Conservation (phyloP, 2,888 invertebrate species). For the Chrysotoxum bicinctum region DNA sequence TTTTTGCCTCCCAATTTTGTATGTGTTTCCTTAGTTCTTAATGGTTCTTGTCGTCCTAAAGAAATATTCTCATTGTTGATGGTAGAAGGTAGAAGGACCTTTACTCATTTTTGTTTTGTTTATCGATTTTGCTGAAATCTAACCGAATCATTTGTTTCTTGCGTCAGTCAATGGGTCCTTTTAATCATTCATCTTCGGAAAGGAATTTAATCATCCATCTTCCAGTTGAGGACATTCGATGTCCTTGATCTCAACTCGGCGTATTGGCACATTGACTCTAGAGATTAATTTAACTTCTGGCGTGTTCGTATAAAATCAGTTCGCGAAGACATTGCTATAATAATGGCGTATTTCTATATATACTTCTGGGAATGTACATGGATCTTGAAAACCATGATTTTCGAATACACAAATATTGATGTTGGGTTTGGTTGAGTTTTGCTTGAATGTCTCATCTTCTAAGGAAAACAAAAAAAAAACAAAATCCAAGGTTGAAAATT, state of each 20-base stretch:
- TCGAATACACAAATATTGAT: too few relatives aligned
- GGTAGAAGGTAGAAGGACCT: background rate
- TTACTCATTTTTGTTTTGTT: conserved; percentile 30
- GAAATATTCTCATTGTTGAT: background rate
- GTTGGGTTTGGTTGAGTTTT: too few relatives aligned
- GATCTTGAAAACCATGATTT: too few relatives aligned
- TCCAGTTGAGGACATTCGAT: conserved; percentile 46
- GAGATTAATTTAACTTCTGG: conserved; percentile 18
- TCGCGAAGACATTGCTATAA: background rate
- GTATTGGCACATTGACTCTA: conserved; percentile 17
- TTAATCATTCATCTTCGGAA: conserved; percentile 20
- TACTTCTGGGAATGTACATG: background rate
- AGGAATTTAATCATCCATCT: conserved; percentile 57
- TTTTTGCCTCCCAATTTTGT: background rate
- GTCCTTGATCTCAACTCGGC: conserved; percentile 44
- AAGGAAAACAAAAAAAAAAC: too few relatives aligned
- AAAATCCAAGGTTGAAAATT: too few relatives aligned
- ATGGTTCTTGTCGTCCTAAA: background rate
- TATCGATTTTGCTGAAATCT: conserved; percentile 61
- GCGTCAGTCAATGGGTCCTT: background rate
- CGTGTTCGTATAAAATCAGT: background rate
- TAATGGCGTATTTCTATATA: background rate
- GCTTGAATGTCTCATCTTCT: too few relatives aligned
- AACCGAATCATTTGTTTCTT: conserved; percentile 49
- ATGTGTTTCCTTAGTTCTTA: background rate